Percentiles rank a stretch among this genome's conserved stretches.
These are phyloP conservation scores for Exocentrus adspersus DNA, from an alignment of 2,888 invertebrate species.

Conservation along the genomic window DNA sequence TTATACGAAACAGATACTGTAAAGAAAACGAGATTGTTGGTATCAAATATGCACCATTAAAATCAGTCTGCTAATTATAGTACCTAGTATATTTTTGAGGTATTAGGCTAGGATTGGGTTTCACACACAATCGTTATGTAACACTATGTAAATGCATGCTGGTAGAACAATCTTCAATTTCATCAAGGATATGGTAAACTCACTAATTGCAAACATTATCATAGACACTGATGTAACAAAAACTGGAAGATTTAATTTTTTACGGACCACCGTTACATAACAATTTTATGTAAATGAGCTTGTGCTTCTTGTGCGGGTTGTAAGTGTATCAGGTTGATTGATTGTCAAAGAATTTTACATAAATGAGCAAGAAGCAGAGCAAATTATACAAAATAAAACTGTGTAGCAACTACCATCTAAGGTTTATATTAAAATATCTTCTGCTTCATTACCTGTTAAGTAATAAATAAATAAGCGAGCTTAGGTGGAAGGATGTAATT, in stretches of 20 bases:
- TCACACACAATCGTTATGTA: constrained; percentile 1
- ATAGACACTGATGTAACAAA: not conserved
- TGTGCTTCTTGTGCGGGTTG: not conserved
- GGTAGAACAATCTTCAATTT: not conserved
- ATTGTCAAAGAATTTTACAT: too few relatives aligned
- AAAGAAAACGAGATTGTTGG: too few relatives aligned
- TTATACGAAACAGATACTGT: too few relatives aligned
- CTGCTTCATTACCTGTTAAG: too few relatives aligned
- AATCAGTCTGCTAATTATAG: not conserved
- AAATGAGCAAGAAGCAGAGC: too few relatives aligned
- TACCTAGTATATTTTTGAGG: too few relatives aligned
- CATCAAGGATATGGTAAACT: not conserved
- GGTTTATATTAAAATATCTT: too few relatives aligned
- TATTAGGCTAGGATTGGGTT: not conserved
- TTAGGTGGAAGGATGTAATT: too few relatives aligned
- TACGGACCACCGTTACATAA: not conserved
- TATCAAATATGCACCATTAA: not conserved
- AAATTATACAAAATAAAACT: too few relatives aligned
- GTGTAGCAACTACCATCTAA: too few relatives aligned
- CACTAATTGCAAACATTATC: not conserved
- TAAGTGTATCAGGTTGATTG: not conserved
- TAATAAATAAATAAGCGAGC: too few relatives aligned
- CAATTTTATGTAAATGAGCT: not conserved
- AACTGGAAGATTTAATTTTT: not conserved
- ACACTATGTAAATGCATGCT: not conserved